phyloP scores from a whole-genome alignment of 1,140 invertebrate species.

The Heliothis subflexa region DNA sequence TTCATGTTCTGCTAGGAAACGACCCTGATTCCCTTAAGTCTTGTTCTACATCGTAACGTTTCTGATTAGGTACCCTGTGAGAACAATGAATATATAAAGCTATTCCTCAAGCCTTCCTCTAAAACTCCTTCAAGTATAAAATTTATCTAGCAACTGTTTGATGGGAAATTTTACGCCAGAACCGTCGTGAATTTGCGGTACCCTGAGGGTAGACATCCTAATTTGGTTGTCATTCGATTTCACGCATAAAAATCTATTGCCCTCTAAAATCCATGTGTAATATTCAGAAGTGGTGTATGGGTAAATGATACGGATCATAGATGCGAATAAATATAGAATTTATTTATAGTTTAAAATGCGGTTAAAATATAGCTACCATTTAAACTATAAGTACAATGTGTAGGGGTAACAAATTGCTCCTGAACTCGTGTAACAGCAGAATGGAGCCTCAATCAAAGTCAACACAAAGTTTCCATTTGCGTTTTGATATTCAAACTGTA shows the following conservation, averaged over 20 bases:
- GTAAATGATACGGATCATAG: no score
- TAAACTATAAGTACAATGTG: not conserved
- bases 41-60: no score
- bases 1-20: not conserved
- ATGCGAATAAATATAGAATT: not conserved
- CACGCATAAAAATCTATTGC: slow-evolving; percentile 22
- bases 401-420: not conserved
- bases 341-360: not conserved
- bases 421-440: slow-evolving; percentile 6
- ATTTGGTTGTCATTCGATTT: slow-evolving; percentile 36
- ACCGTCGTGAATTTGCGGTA: slow-evolving; percentile 32
- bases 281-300: not conserved
- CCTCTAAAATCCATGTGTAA: slow-evolving; percentile 17
- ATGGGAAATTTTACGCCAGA: slow-evolving; percentile 28
- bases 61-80: not conserved
- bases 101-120: not conserved
- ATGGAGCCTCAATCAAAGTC: slow-evolving; percentile 45
- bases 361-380: not conserved
- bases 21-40: no score
- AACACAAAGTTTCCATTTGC: slow-evolving; percentile 41
- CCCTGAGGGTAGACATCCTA: slow-evolving; percentile 24
- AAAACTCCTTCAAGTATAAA: slow-evolving; percentile 34
- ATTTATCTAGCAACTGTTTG: slow-evolving; percentile 36
- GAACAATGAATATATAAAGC: not conserved
- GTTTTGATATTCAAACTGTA: slow-evolving; percentile 44